Base-by-base conservation (phyloP, 1,140 invertebrate genomes). In the Ceratina calcarata region DNA sequence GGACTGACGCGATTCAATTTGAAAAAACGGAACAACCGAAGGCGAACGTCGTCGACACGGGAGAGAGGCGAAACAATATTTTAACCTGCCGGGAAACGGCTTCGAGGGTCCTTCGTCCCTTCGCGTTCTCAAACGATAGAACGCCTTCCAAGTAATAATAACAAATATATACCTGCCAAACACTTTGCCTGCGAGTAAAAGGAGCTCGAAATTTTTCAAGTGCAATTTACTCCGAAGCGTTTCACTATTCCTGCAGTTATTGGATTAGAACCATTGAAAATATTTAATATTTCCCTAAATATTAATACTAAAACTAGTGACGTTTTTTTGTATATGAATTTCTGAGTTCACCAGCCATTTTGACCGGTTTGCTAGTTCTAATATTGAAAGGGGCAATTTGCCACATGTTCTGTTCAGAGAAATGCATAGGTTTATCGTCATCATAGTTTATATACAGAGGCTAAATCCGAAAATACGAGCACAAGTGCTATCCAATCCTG, bases 21-120 rank as follows among this genome's bases (percentile, higher is more conserved):
- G 83, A 85, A 77, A 80, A 85, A 85, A 84, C 60, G 78, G 64
- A 77, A 85, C 78, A 83, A 83, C 77, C 22, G 72, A 85, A 75
- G 82, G 27, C 27, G 27, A 32, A 32, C 66, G 69, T 74, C 61
- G 77, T 13, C 80, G 49, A 24, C 18, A 55, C n/a, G 66, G 61
- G 13, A 22, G 18, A 45, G 51, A n/a, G 37, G 32, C 62, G 53
- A 71, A 85, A 84, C 78, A 74, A 81, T 85, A 84, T 84, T 85
- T 85, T 67, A 81, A 80, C 67, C 58, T 65, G 70, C 22, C 10
- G 18, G 51, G 61, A 57, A 72, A 18, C 20, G 16, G 66, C 37
- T 58, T 22, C 37, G 57, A 32, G 66, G 49, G 53, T 6, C 55
- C 45, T 32, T 55, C 27, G 27, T 15, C 22, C 45, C 22, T 69